phyloP scores from a whole-genome alignment of 37 sponge, comb jelly and placozoan genomes.

The Agelas oroides region DNA sequence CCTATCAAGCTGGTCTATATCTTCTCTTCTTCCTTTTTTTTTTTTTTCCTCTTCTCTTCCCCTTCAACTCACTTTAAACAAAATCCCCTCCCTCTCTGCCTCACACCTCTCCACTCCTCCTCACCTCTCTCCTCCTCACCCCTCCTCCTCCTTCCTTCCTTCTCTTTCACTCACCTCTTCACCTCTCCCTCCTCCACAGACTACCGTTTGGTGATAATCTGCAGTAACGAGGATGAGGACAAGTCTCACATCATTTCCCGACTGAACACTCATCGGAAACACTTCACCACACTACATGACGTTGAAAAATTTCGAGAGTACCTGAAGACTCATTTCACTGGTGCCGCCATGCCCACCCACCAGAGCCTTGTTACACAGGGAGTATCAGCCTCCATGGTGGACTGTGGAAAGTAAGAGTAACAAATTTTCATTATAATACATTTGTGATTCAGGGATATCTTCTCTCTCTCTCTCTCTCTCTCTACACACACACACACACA shows the following conservation, averaged over 20 bases:
- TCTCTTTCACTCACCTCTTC: no score
- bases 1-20: no score
- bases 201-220: slow-evolving; percentile 69
- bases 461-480: not conserved
- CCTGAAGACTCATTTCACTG: slow-evolving; percentile 28
- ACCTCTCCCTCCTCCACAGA: slow-evolving; percentile 14
- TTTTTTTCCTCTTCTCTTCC: not conserved
- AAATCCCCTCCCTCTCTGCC: no score
- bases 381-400: slow-evolving; percentile 18
- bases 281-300: not conserved
- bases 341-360: not conserved
- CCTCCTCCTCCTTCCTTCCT: no score
- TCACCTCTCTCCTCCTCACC: no score
- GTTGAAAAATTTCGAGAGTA: slow-evolving; percentile 13
- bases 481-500: not conserved
- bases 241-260: slow-evolving; percentile 62
- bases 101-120: no score
- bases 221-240: slow-evolving; percentile 71
- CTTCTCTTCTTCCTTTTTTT: no score
- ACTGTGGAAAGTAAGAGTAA: slow-evolving; percentile 37
- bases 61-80: not conserved
- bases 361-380: not conserved
- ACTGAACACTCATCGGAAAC: slow-evolving; percentile 33
- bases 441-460: not conserved
- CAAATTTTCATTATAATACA: not conserved